phyloP scores from a whole-genome alignment of 2,888 invertebrate genomes.

The Agrilus cyanescens region DNA sequence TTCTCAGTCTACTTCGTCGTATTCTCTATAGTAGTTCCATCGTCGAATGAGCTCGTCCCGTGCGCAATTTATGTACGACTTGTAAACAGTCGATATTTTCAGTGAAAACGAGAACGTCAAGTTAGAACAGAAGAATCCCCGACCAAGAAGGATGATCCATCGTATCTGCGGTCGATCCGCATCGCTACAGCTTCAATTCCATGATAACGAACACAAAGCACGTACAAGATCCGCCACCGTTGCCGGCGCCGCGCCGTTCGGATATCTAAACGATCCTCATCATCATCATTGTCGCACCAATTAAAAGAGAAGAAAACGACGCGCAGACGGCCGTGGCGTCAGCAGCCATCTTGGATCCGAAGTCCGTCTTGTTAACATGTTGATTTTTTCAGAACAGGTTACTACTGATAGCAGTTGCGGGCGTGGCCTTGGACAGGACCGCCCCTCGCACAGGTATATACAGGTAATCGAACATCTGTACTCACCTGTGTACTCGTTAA shows the following conservation, averaged over 20 bases:
- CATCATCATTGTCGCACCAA: constrained; percentile 33
- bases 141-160: no score
- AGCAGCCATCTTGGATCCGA: constrained; percentile 34
- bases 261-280: constrained; percentile 33
- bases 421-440: constrained; percentile 24
- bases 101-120: no score
- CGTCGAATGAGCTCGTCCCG: no score
- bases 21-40: no score
- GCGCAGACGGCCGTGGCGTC: constrained; percentile 31
- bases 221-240: constrained; percentile 18
- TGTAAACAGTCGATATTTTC: no score
- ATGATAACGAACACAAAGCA: constrained; percentile 32
- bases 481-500: constrained; percentile 25
- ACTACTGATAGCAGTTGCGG: constrained; percentile 25
- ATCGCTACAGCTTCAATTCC: constrained; percentile 22
- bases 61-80: no score
- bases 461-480: constrained; percentile 31
- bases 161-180: neutral
- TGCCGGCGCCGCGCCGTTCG: constrained; percentile 6
- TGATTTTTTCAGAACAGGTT: constrained; percentile 33
- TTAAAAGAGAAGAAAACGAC: constrained; percentile 29
- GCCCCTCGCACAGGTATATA: constrained; percentile 21
- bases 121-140: no score
- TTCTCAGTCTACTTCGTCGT: no score
- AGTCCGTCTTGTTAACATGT: constrained; percentile 33